phyloP scores from a whole-genome alignment of 37 sponge, comb jelly and placozoan species.

The Oopsacas minuta region DNA sequence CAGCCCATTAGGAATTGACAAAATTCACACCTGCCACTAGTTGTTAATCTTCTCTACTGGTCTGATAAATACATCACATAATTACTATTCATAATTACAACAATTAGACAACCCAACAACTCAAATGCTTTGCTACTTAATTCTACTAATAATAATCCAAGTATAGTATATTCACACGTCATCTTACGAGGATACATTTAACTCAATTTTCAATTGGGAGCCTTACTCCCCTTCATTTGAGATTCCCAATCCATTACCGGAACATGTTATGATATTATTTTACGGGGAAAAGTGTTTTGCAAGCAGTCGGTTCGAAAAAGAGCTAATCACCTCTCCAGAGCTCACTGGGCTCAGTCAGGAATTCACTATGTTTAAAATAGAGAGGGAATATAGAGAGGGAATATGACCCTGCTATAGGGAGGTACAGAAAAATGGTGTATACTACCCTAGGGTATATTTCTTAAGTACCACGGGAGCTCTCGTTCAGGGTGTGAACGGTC shows the following conservation, averaged over 20 bases:
- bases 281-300: not conserved
- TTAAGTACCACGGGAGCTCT: not conserved
- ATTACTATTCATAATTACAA: too few species aligned
- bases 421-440: not conserved
- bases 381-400: not conserved
- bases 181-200: not conserved
- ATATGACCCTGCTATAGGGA: not conserved
- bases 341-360: not conserved
- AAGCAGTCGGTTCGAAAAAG: not conserved
- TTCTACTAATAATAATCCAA: not conserved
- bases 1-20: too few species aligned
- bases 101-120: too few species aligned
- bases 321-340: not conserved
- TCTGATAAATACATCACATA: too few species aligned
- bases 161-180: not conserved
- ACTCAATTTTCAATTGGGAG: not conserved
- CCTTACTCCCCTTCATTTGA: not conserved
- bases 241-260: not conserved
- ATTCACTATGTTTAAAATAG: slow-evolving; percentile 6
- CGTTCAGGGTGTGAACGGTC: not conserved
- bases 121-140: not conserved
- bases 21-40: too few species aligned
- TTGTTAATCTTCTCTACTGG: too few species aligned
- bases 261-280: not conserved
- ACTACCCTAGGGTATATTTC: slow-evolving; percentile 13